Evolutionary conservation across 2,888 invertebrate genomes (phyloP).

Genomic region (Leucophenga montana): DNA sequence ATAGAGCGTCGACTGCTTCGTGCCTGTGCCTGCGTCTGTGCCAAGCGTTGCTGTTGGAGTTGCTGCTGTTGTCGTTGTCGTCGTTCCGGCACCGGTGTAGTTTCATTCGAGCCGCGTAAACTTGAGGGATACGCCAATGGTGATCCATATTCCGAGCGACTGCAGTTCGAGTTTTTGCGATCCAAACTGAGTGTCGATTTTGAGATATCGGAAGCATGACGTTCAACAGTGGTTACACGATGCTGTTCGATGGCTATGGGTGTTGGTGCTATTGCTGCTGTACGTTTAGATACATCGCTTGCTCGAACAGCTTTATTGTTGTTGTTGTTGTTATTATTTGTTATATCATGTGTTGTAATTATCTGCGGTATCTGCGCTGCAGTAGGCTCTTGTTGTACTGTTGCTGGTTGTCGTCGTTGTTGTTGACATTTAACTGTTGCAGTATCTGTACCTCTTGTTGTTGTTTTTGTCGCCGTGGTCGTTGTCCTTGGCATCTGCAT

Average conservation of each 20-base stretch:
- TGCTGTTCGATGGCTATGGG: background rate
- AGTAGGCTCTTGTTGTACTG: too few relatives aligned
- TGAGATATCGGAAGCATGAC: slow-evolving; percentile 23
- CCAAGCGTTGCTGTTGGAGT: slow-evolving; percentile 24
- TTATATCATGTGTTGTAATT: slow-evolving; percentile 9
- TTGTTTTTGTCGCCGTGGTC: slow-evolving; percentile 36
- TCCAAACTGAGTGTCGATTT: slow-evolving; percentile 41
- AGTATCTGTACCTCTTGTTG: slow-evolving; percentile 10
- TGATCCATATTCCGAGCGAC: slow-evolving; percentile 67
- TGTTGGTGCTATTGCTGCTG: background rate
- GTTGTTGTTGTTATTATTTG: background rate
- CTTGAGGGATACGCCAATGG: slow-evolving; percentile 65
- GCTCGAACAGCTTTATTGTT: background rate
- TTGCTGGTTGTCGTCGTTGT: background rate
- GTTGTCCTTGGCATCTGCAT: slow-evolving; percentile 30
- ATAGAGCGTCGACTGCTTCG: slow-evolving; percentile 62
- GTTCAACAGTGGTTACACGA: slow-evolving; percentile 15
- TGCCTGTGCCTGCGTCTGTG: slow-evolving; percentile 24
- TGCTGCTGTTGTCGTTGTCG: slow-evolving; percentile 28
- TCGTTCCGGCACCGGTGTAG: slow-evolving; percentile 53
- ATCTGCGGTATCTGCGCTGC: slow-evolving; percentile 7
- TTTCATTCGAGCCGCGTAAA: slow-evolving; percentile 52
- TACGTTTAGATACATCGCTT: too few relatives aligned
- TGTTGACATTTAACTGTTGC: background rate
- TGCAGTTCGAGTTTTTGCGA: slow-evolving; percentile 56